Percentiles rank a stretch among this genome's conserved stretches.
Evolutionary conservation across 2,113 vertebrate genomes (phyloP).

Genomic region (Plecturocebus donacophilus): DNA sequence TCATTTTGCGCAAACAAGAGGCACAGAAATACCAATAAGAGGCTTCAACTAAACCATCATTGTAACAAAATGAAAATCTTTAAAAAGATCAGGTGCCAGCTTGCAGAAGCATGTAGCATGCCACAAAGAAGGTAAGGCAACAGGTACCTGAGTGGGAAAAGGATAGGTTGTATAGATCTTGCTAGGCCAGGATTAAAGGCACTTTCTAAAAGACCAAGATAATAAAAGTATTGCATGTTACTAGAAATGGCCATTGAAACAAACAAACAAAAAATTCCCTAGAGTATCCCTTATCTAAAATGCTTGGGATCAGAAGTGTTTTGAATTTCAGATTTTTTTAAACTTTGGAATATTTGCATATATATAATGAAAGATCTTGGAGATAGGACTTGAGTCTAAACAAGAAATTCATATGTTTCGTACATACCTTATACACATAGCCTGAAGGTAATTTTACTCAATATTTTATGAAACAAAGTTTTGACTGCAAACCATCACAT

Average conservation of each 20-base stretch:
- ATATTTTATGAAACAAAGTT: neutral
- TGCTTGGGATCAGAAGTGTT: neutral
- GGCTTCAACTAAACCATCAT: neutral
- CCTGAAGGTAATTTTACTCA: neutral
- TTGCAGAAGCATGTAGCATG: neutral
- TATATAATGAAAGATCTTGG: neutral
- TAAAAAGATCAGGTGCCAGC: neutral
- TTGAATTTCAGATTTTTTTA: neutral
- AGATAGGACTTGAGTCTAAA: neutral
- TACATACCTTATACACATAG: neutral
- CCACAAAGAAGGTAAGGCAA: neutral
- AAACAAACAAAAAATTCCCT: slow-evolving; percentile 24
- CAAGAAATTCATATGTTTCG: neutral
- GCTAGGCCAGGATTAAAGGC: neutral
- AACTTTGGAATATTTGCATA: neutral
- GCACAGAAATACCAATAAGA: neutral
- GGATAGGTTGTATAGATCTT: neutral
- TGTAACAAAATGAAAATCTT: slow-evolving; percentile 19
- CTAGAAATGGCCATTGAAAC: slow-evolving; percentile 14
- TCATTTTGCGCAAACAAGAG: slow-evolving; percentile 29
- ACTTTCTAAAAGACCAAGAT: slow-evolving; percentile 28
- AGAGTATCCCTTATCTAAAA: neutral
- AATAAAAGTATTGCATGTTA: neutral
- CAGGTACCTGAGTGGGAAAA: neutral
- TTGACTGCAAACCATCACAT: neutral